These are phyloP conservation scores for Scelioninae gen. 2 DNA, from an alignment of 2,888 invertebrate genomes.

Conservation along the genomic window DNA sequence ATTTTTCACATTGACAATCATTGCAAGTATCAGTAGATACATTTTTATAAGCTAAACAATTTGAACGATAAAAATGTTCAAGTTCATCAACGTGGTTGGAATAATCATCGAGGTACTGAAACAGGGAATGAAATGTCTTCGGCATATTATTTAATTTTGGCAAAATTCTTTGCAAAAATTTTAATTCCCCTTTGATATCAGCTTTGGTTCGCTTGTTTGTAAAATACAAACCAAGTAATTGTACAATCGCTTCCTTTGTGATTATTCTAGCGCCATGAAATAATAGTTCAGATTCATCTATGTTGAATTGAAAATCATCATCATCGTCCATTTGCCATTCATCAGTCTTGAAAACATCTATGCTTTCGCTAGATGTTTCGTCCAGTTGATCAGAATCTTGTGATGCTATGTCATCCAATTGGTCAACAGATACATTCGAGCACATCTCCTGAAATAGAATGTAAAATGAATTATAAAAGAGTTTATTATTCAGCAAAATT, in stretches of 20 bases:
- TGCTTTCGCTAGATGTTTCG: no score
- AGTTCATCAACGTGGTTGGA: not conserved
- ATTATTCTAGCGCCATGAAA: conserved; percentile 1
- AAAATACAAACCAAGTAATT: conserved; percentile 7
- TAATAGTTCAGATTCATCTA: no score
- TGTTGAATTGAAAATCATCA: no score
- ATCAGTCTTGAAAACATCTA: no score
- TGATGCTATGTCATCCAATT: no score
- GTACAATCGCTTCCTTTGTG: conserved; percentile 18
- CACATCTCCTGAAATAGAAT: no score
- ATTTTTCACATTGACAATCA: not conserved
- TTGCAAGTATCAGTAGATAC: not conserved
- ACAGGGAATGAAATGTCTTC: not conserved
- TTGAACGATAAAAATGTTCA: conserved; percentile 10
- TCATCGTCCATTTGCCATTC: no score
- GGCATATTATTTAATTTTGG: conserved; percentile 16
- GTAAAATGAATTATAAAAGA: no score
- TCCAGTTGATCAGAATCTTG: no score
- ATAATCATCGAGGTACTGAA: conserved; percentile 15
- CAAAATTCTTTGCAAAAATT: conserved; percentile 17
- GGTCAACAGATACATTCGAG: no score
- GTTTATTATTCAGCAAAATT: no score
- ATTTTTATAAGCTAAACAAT: conserved; percentile 15
- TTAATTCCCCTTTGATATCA: conserved; percentile 23
- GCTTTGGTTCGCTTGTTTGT: conserved; percentile 15